Evolutionary conservation across 1,140 invertebrate species (phyloP).

Genomic region (Delia radicum): DNA sequence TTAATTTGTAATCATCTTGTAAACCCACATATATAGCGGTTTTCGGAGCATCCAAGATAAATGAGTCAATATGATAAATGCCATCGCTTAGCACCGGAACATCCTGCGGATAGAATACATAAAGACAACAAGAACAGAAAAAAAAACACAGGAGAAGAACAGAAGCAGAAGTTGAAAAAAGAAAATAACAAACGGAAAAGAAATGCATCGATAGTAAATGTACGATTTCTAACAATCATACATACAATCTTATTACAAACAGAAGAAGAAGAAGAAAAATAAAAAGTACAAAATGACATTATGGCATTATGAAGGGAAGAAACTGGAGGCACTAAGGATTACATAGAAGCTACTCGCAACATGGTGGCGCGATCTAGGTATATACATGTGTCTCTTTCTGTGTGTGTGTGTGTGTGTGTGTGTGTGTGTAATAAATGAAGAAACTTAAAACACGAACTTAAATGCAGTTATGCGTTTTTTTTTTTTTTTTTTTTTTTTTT

Average conservation of each 20-base stretch:
- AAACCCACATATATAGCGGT: conserved; percentile 55
- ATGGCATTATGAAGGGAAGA: too few species aligned
- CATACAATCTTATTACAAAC: background rate
- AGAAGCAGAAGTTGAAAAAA: background rate
- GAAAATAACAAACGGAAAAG: conserved; percentile 8
- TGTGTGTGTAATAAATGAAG: too few species aligned
- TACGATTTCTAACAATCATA: background rate
- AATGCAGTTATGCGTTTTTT: too few species aligned
- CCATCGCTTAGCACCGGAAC: conserved; percentile 44
- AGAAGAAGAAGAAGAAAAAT: background rate
- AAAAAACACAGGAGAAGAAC: conserved; percentile 16
- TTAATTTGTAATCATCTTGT: conserved; percentile 41
- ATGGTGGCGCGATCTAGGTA: too few species aligned
- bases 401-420: too few species aligned
- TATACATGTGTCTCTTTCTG: too few species aligned
- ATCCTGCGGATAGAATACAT: conserved; percentile 46
- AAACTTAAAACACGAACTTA: too few species aligned
- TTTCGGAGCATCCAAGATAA: conserved; percentile 50
- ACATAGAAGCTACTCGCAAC: too few species aligned
- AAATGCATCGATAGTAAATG: background rate
- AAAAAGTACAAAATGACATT: too few species aligned
- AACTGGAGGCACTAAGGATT: too few species aligned
- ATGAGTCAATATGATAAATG: conserved; percentile 54
- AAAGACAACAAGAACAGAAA: conserved; percentile 24
- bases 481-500: too few species aligned